Evolutionary conservation across 1,140 invertebrate species (phyloP).

Genomic region (Drosophila burlai): DNA sequence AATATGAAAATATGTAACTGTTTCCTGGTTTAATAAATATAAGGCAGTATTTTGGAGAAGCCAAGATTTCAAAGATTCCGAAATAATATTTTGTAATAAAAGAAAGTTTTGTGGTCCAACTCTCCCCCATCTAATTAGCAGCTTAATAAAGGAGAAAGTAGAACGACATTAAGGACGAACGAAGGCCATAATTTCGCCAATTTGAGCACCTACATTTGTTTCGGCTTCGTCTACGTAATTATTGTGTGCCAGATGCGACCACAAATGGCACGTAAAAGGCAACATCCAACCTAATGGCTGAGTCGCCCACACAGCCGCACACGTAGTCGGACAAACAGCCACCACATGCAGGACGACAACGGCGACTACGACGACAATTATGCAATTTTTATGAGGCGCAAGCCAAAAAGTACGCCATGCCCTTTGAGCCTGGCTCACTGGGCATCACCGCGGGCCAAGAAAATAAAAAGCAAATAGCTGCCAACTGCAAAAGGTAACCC

Average conservation of each 20-base stretch:
- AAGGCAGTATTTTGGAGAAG: neutral
- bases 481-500: slow-evolving; percentile 37
- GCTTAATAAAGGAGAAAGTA: slow-evolving; percentile 28
- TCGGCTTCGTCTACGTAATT: slow-evolving; percentile 32
- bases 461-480: slow-evolving; percentile 44
- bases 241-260: slow-evolving; percentile 66
- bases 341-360: slow-evolving; percentile 38
- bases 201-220: slow-evolving; percentile 46
- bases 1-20: too few relatives aligned
- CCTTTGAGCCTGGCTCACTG: slow-evolving; percentile 56
- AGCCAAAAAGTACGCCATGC: slow-evolving; percentile 62
- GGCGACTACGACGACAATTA: slow-evolving; percentile 57
- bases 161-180: slow-evolving; percentile 21
- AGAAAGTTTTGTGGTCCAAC: neutral
- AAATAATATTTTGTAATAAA: neutral
- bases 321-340: slow-evolving; percentile 7
- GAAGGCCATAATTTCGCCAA: slow-evolving; percentile 39
- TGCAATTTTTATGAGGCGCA: slow-evolving; percentile 76
- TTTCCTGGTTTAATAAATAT: neutral
- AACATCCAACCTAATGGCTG: slow-evolving; percentile 53
- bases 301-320: slow-evolving; percentile 32
- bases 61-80: neutral
- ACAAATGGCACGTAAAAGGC: slow-evolving; percentile 70
- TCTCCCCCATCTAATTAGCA: slow-evolving; percentile 26
- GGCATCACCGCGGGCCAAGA: slow-evolving; percentile 16